phyloP scores from a whole-genome alignment of 2,113 vertebrate species.

The Ceyx melanurus region DNA sequence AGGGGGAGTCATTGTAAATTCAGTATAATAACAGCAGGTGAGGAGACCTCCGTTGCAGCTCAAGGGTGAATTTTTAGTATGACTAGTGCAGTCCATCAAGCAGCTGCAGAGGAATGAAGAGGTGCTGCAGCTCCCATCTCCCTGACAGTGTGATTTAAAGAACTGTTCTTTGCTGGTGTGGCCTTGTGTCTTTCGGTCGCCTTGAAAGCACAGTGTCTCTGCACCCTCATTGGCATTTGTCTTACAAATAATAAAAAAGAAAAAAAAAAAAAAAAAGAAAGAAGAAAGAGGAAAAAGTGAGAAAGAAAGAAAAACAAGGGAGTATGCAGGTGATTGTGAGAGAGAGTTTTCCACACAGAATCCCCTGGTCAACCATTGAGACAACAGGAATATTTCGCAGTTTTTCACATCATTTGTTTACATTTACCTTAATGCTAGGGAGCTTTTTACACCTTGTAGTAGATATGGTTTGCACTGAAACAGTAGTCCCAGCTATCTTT shows the following conservation, averaged over 20 bases:
- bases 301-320: not conserved
- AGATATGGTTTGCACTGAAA: not conserved
- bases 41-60: not conserved
- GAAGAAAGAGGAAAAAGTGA: no score
- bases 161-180: constrained; percentile 3
- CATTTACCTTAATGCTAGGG: not conserved
- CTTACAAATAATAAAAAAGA: not conserved
- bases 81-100: constrained; percentile 35
- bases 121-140: constrained; percentile 22
- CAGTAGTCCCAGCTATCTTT: not conserved
- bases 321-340: fast-evolving
- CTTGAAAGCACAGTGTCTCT: not conserved
- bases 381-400: not conserved
- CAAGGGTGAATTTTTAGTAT: not conserved
- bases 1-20: not conserved
- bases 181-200: constrained; percentile 47
- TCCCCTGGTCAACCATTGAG: not conserved
- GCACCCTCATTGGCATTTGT: constrained; percentile 1
- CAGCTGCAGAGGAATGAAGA: not conserved
- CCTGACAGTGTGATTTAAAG: constrained; percentile 43
- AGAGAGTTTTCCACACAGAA: not conserved
- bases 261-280: not conserved
- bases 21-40: not conserved
- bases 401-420: not conserved
- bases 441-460: not conserved